Base-by-base conservation (phyloP, 1,140 invertebrate species). In the Drosophila busckii region DNA sequence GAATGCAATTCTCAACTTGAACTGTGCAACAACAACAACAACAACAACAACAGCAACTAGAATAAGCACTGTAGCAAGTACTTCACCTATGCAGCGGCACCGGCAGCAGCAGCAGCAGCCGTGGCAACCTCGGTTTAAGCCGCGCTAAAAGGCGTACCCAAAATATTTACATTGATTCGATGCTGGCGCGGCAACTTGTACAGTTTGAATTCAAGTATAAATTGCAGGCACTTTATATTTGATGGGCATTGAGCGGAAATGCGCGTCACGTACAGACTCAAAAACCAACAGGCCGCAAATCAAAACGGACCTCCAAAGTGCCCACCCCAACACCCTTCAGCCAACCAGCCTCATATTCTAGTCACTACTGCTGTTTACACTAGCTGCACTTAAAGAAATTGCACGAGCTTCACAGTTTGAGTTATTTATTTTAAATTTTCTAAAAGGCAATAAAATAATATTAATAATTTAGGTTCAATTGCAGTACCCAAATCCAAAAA, bases 151-250 rank as follows among this genome's bases (percentile, higher is more conserved):
- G 34, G 52, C 50, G 58, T 40, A 48, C 32, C 52, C 42, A 78
- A 78, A 80, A 80, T 78, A 80, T 78, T 78, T 80, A 78, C 73
- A 80, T 78, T 78, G 71, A 78, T 78, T 80, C 8, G 4, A 10
- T 16, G 15, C 8, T 42, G 5, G 19, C 6, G 9, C 23, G 40
- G 16, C 41, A 38, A 46, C 52, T 52, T 37, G 42, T 42, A 52
- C 46, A 52, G 46, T 37, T 20, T 46, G 37, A 59, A 68, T 66
- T 78, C 50, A 76, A 76, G 53, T 78, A 80, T 78, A 78, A 78
- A 78, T 80, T 78, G 71, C 71, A 60, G 63, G 67, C 71, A 78
- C 71, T 78, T 78, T 78, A 67, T 54, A 64, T 80, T 80, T 78
- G 71, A 78, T 78, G 76, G 71, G 63, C 67, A 59, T 34, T 37